Conservation (phyloP, 1,140 invertebrate species). For the Eriocheir sinensis region DNA sequence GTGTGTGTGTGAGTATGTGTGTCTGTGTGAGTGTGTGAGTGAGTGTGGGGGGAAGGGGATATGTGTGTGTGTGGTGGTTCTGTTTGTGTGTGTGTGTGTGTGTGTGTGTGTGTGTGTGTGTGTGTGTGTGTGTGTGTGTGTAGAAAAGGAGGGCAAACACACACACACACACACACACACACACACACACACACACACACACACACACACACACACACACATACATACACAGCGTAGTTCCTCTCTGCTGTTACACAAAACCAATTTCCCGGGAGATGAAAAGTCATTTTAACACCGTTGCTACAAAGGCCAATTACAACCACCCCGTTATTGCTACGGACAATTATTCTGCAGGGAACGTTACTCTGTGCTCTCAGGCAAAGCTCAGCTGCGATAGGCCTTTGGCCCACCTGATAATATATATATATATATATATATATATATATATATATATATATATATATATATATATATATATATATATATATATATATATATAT, state of each 20-base stretch:
- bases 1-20: background rate
- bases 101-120: too few relatives aligned
- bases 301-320: background rate
- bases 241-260: background rate
- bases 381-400: too few relatives aligned
- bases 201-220: conserved; percentile 14
- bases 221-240: background rate
- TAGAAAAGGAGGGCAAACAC: background rate
- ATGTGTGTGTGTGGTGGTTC: too few relatives aligned
- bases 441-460: too few relatives aligned
- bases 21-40: background rate
- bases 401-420: too few relatives aligned
- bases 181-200: conserved; percentile 14
- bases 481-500: too few relatives aligned
- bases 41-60: too few relatives aligned
- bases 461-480: too few relatives aligned
- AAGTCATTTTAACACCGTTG: background rate
- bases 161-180: conserved; percentile 14
- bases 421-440: too few relatives aligned
- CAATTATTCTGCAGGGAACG: background rate
- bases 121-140: too few relatives aligned
- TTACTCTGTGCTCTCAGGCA: too few relatives aligned
- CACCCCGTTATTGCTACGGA: background rate
- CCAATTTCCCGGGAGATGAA: background rate
- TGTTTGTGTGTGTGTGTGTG: too few relatives aligned